Evolutionary conservation across 1,140 invertebrate genomes (phyloP).

Genomic region (Steinernema feltiae): DNA sequence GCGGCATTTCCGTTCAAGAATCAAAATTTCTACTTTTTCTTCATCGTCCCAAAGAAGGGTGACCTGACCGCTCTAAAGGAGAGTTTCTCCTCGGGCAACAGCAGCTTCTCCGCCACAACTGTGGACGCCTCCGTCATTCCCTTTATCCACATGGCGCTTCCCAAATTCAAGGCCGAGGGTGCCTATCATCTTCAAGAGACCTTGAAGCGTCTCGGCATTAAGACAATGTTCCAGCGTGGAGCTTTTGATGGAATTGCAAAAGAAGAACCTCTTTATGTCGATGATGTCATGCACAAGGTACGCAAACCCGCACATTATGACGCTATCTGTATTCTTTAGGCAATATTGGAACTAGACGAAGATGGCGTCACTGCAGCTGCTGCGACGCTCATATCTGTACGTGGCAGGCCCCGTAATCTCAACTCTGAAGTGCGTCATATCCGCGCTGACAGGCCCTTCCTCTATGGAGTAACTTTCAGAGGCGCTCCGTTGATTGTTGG

Average conservation of each 20-base stretch:
- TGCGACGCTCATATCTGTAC: background rate
- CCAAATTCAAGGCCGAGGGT: background rate
- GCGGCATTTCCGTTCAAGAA: background rate
- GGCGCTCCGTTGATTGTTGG: background rate
- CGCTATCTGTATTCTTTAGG: background rate
- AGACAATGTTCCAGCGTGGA: background rate
- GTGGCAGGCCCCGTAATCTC: background rate
- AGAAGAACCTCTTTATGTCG: background rate
- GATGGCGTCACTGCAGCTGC: background rate
- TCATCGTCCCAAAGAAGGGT: background rate
- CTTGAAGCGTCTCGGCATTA: background rate
- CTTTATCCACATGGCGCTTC: background rate
- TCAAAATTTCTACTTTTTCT: background rate
- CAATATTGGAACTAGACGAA: background rate
- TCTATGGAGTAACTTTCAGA: background rate
- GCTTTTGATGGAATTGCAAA: background rate
- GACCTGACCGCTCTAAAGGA: background rate
- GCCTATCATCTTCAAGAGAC: background rate
- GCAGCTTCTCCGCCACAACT: constrained; percentile 39
- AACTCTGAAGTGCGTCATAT: background rate
- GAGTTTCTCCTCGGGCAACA: constrained; percentile 36
- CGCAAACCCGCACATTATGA: background rate
- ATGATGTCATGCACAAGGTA: background rate
- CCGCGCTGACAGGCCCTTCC: background rate
- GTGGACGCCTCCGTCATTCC: background rate